Evolutionary conservation across 2,797 vertebrate species (phyloP).

Genomic region (Mormyrops boulengeri): DNA sequence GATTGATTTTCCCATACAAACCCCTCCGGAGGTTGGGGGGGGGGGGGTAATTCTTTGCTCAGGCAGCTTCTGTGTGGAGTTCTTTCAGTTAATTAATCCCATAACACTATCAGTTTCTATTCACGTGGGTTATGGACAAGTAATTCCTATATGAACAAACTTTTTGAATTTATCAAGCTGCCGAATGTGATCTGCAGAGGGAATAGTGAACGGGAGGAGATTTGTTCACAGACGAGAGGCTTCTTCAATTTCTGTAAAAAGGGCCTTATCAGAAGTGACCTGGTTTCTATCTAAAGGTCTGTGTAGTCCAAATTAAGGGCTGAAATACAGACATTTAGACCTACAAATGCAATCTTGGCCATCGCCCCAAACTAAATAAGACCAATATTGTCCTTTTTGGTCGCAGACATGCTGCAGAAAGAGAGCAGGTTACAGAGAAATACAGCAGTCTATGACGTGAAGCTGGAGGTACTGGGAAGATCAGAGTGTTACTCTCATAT

Average conservation of each 20-base stretch:
- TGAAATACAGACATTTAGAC: background rate
- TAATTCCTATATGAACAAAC: slow-evolving; percentile 36
- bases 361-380: background rate
- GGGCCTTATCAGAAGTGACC: background rate
- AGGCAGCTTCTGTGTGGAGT: slow-evolving; percentile 47
- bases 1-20: slow-evolving; percentile 66
- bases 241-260: background rate
- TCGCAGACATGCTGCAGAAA: background rate
- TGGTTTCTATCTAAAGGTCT: slow-evolving; percentile 5
- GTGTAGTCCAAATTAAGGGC: slow-evolving; percentile 4
- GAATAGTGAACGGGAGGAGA: slow-evolving; percentile 15
- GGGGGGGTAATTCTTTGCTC: slow-evolving; percentile 52
- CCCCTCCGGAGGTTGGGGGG: slow-evolving; percentile 48
- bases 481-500: background rate
- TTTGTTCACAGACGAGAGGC: slow-evolving; percentile 21
- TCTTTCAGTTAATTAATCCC: slow-evolving; percentile 48
- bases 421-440: background rate
- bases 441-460: background rate
- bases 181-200: slow-evolving; percentile 26
- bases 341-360: background rate
- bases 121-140: slow-evolving; percentile 39
- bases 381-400: background rate
- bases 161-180: slow-evolving; percentile 33
- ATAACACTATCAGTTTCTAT: slow-evolving; percentile 44
- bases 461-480: background rate